Conservation (phyloP, 1,140 invertebrate genomes). For the Pseudomyrmex concolor region DNA sequence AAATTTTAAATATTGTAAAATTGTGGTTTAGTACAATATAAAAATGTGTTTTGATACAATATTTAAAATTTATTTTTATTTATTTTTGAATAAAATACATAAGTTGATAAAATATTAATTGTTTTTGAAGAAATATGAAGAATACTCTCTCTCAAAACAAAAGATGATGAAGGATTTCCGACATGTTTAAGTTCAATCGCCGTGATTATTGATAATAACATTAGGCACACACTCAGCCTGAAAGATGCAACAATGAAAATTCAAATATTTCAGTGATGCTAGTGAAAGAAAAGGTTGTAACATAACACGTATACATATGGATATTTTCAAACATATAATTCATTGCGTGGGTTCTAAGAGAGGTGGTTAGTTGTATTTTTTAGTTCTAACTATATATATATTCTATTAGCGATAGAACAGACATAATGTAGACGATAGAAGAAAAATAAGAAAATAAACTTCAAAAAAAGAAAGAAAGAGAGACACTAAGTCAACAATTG, state of each 20-base stretch:
- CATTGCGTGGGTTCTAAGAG: conserved; percentile 66
- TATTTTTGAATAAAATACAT: not conserved
- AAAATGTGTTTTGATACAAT: no score
- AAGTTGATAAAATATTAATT: not conserved
- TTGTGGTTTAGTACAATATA: no score
- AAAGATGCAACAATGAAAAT: conserved; percentile 32
- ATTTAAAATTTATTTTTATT: not conserved
- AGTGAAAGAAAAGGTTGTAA: conserved; percentile 1
- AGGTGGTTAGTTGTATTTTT: conserved; percentile 68
- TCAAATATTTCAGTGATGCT: not conserved
- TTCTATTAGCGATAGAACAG: conserved; percentile 67
- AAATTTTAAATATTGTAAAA: no score
- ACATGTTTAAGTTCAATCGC: conserved; percentile 70
- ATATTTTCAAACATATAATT: conserved; percentile 61
- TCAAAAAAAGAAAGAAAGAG: conserved; percentile 23
- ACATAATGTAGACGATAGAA: conserved; percentile 64
- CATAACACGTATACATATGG: conserved; percentile 40
- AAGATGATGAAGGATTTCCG: conserved; percentile 44
- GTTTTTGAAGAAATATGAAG: not conserved
- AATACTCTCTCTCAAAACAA: not conserved
- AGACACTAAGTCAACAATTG: conserved; percentile 56
- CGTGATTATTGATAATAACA: conserved; percentile 76
- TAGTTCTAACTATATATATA: conserved; percentile 69
- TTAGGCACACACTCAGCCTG: conserved; percentile 51
- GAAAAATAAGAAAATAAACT: conserved; percentile 41